Percentiles rank a stretch among this genome's conserved stretches.
Evolutionary conservation across 2,797 vertebrate genomes (phyloP).

Genomic region (Micromesistius poutassou): DNA sequence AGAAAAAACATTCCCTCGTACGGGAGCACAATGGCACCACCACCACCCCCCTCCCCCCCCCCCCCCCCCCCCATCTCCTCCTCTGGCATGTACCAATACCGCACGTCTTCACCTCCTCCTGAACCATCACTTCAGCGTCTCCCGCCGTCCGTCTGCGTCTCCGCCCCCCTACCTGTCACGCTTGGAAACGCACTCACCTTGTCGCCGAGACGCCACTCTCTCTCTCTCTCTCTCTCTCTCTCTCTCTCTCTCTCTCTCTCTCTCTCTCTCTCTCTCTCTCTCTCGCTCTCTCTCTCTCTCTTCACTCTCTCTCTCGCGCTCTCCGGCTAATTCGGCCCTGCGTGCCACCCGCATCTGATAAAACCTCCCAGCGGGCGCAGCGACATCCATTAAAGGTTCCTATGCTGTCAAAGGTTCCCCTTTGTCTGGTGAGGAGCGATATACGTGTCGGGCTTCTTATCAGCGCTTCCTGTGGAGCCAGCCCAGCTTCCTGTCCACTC

Average conservation of each 20-base stretch:
- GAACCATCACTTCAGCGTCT: neutral
- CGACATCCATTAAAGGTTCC: slow-evolving; percentile 75
- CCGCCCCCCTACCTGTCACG: slow-evolving; percentile 62
- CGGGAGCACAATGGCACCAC: slow-evolving; percentile 39
- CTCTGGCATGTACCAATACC: slow-evolving; percentile 21
- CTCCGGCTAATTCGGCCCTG: slow-evolving; percentile 61
- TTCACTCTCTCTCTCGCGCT: too few species aligned
- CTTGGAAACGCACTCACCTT: slow-evolving; percentile 67
- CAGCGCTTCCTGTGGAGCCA: slow-evolving; percentile 74
- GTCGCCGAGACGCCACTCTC: slow-evolving; percentile 43
- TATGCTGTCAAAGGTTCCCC: slow-evolving; percentile 74
- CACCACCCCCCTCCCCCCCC: slow-evolving; percentile 32
- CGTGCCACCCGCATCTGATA: slow-evolving; percentile 61
- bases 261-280: slow-evolving; percentile 41
- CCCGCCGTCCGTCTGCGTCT: slow-evolving; percentile 28
- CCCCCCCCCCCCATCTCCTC: slow-evolving; percentile 37
- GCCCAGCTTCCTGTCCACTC: slow-evolving; percentile 71
- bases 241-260: slow-evolving; percentile 53
- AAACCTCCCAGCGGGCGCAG: slow-evolving; percentile 62
- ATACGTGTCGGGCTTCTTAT: slow-evolving; percentile 73
- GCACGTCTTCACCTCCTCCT: neutral
- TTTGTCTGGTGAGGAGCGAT: slow-evolving; percentile 70
- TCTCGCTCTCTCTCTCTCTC: slow-evolving; percentile 52
- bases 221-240: slow-evolving; percentile 39
- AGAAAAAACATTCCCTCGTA: slow-evolving; percentile 49